Percentiles rank a stretch among this genome's conserved stretches.
Conservation (phyloP, 2,113 vertebrate genomes). For the Paramormyrops kingsleyae region DNA sequence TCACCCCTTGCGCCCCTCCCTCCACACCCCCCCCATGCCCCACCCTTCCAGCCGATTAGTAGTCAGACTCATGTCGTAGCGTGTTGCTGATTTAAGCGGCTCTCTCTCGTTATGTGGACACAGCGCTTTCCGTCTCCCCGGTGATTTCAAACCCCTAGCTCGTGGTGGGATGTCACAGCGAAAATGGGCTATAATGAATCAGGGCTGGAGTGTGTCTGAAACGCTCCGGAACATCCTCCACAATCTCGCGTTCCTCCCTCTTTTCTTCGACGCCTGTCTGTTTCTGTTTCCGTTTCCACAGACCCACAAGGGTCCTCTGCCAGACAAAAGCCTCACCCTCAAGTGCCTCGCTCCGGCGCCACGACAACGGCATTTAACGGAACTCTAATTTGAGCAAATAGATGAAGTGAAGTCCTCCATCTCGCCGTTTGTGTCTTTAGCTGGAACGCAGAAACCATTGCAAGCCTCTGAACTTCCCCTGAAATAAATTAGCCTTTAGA, state of each 20-base stretch:
- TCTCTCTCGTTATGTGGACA: background rate
- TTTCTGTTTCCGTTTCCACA: background rate
- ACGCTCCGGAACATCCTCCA: background rate
- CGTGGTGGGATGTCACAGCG: background rate
- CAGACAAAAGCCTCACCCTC: background rate
- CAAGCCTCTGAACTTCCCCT: background rate
- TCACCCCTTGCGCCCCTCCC: background rate
- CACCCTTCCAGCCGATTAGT: constrained; percentile 41
- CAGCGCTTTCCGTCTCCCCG: background rate
- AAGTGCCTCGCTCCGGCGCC: background rate
- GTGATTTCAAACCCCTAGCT: background rate
- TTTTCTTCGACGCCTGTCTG: background rate
- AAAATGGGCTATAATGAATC: background rate
- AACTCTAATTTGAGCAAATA: background rate
- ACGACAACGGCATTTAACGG: background rate
- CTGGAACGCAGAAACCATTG: background rate
- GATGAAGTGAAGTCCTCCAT: background rate
- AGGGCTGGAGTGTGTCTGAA: background rate
- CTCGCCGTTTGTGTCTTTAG: background rate
- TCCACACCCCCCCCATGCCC: background rate
- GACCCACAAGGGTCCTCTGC: background rate
- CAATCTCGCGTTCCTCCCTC: background rate
- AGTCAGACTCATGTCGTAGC: constrained; percentile 31
- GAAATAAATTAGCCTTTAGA: background rate
- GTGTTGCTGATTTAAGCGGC: background rate